Conservation (phyloP, 2,113 vertebrate species). For the Pterocles burchelli region DNA sequence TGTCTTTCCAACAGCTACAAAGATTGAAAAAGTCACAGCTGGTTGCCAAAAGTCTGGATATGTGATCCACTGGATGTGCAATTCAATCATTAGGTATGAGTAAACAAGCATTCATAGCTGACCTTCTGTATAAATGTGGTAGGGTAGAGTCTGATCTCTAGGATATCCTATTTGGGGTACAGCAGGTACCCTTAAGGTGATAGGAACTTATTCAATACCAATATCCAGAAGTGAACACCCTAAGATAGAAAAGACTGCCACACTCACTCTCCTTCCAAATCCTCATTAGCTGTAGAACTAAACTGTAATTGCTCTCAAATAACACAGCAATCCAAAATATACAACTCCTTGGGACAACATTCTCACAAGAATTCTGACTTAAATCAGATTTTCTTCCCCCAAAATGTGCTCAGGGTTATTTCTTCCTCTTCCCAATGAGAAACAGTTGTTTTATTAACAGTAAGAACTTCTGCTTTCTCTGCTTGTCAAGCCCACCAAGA, state of each 20-base stretch:
- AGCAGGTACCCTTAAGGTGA: neutral
- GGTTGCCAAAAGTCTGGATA: neutral
- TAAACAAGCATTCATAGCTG: slow-evolving; percentile 8
- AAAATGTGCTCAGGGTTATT: neutral
- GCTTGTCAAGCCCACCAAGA: neutral
- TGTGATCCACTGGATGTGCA: neutral
- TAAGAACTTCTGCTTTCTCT: neutral
- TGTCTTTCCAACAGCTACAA: neutral
- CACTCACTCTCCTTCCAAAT: neutral
- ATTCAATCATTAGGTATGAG: neutral
- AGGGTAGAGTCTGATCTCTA: neutral
- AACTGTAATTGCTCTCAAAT: neutral
- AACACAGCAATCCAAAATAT: neutral
- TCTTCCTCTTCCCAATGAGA: neutral
- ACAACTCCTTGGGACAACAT: neutral
- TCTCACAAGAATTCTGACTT: neutral
- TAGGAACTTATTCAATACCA: neutral
- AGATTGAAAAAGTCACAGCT: neutral
- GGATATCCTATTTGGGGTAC: neutral
- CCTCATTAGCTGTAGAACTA: neutral
- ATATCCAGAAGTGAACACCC: neutral
- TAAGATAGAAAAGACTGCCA: neutral
- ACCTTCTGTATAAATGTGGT: neutral
- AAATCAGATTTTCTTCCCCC: neutral
- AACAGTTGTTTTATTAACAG: neutral